These are phyloP conservation scores for Mythimna albipuncta DNA, from an alignment of 2,888 invertebrate genomes.

Conservation along the genomic window DNA sequence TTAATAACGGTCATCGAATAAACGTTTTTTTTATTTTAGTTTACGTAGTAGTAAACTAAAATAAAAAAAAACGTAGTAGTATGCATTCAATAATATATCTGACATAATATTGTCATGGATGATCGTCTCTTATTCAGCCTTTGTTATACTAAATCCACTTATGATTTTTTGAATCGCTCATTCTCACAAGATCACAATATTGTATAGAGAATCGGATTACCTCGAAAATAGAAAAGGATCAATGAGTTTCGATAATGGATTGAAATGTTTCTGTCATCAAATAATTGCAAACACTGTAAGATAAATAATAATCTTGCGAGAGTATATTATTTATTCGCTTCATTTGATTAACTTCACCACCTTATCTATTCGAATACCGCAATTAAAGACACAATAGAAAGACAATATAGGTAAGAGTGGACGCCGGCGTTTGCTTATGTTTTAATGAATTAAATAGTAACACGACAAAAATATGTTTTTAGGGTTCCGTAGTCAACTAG, in stretches of 20 bases:
- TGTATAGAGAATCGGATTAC: constrained; percentile 24
- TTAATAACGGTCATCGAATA: constrained; percentile 3
- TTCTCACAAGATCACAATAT: constrained; percentile 28
- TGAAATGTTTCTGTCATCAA: constrained; percentile 34
- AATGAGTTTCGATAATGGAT: constrained; percentile 38
- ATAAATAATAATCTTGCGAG: background rate
- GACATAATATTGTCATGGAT: constrained; percentile 14
- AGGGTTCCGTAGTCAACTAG: no score
- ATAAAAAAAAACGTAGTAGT: no score
- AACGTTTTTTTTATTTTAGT: constrained; percentile 9
- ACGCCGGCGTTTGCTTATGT: no score
- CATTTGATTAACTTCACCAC: background rate
- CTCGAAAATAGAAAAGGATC: constrained; percentile 32
- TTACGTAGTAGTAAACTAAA: no score
- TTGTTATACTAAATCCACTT: constrained; percentile 33
- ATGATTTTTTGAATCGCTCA: constrained; percentile 11
- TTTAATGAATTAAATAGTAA: no score
- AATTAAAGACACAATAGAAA: no score
- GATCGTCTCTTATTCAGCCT: constrained; percentile 23
- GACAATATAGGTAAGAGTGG: no score
- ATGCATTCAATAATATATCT: constrained; percentile 14
- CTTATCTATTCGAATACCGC: no score
- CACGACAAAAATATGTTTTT: background rate
- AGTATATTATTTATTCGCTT: background rate
- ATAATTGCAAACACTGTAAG: constrained; percentile 5